Conservation (phyloP, 1,140 invertebrate species). For the Drosophila quadrilineata region DNA sequence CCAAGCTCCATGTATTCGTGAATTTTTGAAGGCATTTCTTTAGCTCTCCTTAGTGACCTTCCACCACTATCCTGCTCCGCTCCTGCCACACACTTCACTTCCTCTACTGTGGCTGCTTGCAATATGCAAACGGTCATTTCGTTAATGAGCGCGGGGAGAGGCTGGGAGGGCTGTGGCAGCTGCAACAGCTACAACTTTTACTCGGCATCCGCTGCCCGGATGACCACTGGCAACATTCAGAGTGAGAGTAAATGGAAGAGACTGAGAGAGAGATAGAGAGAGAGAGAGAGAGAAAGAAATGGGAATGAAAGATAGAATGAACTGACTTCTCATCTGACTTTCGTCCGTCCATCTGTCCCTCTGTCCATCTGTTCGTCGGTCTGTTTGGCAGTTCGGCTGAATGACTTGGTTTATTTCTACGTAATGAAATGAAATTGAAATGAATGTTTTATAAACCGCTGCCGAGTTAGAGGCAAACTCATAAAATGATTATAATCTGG, state of each 20-base stretch:
- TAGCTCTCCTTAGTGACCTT: conserved; percentile 36
- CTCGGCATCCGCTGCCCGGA: conserved; percentile 71
- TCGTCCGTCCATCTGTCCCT: neutral
- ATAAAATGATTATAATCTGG: conserved; percentile 66
- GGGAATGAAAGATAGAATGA: conserved; percentile 43
- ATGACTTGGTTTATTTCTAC: conserved; percentile 76
- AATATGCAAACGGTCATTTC: conserved; percentile 80
- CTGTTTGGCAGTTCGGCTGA: conserved; percentile 18
- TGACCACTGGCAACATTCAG: conserved; percentile 32
- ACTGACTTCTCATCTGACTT: conserved; percentile 23
- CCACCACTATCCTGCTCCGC: neutral
- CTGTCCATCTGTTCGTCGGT: neutral
- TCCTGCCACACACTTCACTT: neutral
- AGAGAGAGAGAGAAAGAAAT: neutral
- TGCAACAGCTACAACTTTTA: conserved; percentile 57
- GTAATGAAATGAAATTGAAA: conserved; percentile 80
- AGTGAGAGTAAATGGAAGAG: conserved; percentile 19
- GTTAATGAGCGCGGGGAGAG: conserved; percentile 67
- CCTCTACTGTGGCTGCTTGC: conserved; percentile 31
- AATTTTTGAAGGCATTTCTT: conserved; percentile 72
- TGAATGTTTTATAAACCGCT: conserved; percentile 74
- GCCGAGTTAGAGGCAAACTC: conserved; percentile 33
- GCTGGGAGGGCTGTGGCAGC: neutral
- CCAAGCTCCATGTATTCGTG: conserved; percentile 60
- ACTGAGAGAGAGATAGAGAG: neutral